Evolutionary conservation across 23 tunicate species (phyloP), one percentile per base, ranked within the genome.

Genomic region (Phallusia fumigata): DNA sequence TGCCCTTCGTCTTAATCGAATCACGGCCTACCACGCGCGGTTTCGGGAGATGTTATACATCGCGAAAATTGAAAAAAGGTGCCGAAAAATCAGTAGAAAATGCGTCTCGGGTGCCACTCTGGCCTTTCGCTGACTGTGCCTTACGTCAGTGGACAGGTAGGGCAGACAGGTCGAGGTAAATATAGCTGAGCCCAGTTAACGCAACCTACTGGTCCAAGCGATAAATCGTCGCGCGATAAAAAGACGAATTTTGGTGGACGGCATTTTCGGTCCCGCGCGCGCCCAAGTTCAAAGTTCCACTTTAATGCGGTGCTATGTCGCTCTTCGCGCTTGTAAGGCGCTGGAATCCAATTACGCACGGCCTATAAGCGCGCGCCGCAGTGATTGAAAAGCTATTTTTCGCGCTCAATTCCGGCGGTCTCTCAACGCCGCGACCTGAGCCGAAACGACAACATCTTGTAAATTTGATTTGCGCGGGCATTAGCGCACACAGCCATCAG

Each of bases 361-460:
- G 69, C 69, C 69, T 58, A 58, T 58, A 58, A 58, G 69, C 69
- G 28, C 69, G 16, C 69, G 69, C 69, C 8, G 28, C 28, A 24
- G 69, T 58, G 69, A 58, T 58, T 58, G 69, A 58, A 58, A 58
- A 58, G 69, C 69, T 58, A 58, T 58, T 58, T 58, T 58, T 58
- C 69, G 47, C 28, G 69, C 69, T 58, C 69, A 58, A 58, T 58
- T 58, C 69, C 69, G 28, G 69, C 69, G 69, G 69, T 24, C 69
- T 58, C 28, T 58, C 69, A 58, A 58, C 69, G 69, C 69, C 69
- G 69, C 69, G 28, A 58, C 69, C 28, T 22, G 28, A 58, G 69
- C 16, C 26, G 28, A 24, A 58, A 58, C 28, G 69, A 11, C 28
- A 24, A 58, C 69, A 58, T 58, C 69, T 58, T 58, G 69, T 58